Conservation (phyloP, 1,140 invertebrate genomes). For the Heliconius eleuchia region DNA sequence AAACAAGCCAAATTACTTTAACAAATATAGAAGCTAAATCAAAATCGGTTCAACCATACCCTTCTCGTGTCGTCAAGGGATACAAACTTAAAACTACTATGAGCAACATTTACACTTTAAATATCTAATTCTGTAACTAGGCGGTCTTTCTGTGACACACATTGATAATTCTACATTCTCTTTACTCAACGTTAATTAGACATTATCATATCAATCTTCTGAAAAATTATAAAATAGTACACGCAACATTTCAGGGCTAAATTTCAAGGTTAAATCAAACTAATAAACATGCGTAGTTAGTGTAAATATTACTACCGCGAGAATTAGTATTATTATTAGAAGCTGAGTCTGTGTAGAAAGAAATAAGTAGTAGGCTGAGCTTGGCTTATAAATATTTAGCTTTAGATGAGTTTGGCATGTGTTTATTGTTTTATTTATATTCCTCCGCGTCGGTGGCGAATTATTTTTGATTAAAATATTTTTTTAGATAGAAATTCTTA, state of each 20-base stretch:
- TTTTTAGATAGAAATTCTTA: neutral
- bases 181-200: no score
- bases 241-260: neutral
- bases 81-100: no score
- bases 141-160: no score
- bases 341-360: neutral
- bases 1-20: no score
- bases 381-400: neutral
- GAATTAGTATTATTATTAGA: slow-evolving; percentile 3
- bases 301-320: slow-evolving; percentile 2
- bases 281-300: slow-evolving; percentile 3
- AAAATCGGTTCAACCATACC: no score
- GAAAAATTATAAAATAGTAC: neutral
- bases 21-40: no score
- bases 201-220: no score
- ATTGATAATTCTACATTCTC: no score
- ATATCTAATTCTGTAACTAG: no score
- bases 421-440: neutral
- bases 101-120: no score
- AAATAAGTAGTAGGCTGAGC: neutral
- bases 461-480: neutral
- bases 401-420: neutral
- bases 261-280: slow-evolving; percentile 1
- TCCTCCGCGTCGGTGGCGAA: neutral
- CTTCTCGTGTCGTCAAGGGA: no score